phyloP scores from a whole-genome alignment of 2,888 invertebrate genomes.

The Diabrotica balteata region DNA sequence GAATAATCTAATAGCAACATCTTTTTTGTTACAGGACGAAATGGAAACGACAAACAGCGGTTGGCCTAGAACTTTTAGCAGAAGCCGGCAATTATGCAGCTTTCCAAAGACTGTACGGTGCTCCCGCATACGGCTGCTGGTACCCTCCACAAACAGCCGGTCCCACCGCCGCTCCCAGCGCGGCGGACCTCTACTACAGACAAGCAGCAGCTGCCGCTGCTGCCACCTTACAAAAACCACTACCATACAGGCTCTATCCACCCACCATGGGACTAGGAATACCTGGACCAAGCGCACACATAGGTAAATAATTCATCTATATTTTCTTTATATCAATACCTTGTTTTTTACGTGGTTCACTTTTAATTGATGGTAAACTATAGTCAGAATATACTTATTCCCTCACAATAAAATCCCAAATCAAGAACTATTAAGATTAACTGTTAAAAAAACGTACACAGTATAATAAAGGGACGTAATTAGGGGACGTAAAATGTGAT shows the following conservation, averaged over 20 bases:
- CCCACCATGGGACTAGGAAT: conserved; percentile 69
- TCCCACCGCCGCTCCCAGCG: conserved; percentile 68
- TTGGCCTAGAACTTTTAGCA: conserved; percentile 93
- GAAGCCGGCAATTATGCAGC: conserved; percentile 98
- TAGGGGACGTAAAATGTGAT: too few species aligned
- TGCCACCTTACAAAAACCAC: conserved; percentile 82
- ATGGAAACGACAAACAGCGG: conserved; percentile 99
- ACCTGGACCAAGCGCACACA: conserved; percentile 73
- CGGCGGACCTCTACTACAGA: conserved; percentile 84
- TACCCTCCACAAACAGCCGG: conserved; percentile 66
- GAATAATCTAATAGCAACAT: too few species aligned
- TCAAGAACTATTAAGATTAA: too few species aligned
- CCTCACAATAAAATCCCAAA: too few species aligned
- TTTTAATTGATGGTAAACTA: too few species aligned
- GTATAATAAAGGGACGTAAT: too few species aligned
- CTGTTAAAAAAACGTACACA: too few species aligned
- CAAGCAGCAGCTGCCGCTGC: conserved; percentile 78
- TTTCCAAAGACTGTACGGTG: conserved; percentile 92
- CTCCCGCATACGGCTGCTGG: conserved; percentile 74
- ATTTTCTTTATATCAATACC: too few species aligned
- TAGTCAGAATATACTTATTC: too few species aligned
- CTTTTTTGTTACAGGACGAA: conserved; percentile 80
- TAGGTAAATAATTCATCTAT: conserved; percentile 45
- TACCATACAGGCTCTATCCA: conserved; percentile 76
- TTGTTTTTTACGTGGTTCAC: too few species aligned